These are phyloP conservation scores for Hartigia nigra DNA, from an alignment of 2,888 invertebrate species.

Conservation along the genomic window DNA sequence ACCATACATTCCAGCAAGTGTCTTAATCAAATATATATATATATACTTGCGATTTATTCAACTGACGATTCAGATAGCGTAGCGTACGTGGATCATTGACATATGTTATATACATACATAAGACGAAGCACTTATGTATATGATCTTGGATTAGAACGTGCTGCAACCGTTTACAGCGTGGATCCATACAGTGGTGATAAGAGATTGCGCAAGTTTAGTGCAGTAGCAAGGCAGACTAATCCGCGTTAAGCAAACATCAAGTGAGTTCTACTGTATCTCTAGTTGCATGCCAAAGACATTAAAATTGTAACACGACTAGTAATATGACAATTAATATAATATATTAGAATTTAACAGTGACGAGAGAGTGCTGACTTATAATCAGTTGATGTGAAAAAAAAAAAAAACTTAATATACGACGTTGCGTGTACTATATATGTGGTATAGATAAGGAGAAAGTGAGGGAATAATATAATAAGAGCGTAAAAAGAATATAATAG, in stretches of 20 bases:
- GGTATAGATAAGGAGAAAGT: not conserved
- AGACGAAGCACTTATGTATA: conserved; percentile 34
- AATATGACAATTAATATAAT: not conserved
- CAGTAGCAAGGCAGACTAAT: conserved; percentile 45
- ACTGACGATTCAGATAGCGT: not conserved
- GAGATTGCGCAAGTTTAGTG: conserved; percentile 49
- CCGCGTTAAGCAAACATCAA: conserved; percentile 18
- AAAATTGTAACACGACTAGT: not conserved
- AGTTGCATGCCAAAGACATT: not conserved
- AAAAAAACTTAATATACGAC: not conserved
- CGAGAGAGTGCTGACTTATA: not conserved
- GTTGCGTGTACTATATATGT: not conserved
- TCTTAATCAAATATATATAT: too few relatives aligned
- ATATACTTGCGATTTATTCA: too few relatives aligned
- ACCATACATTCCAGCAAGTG: not conserved
- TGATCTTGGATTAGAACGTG: conserved; percentile 48
- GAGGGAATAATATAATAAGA: not conserved
- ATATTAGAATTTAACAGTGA: not conserved
- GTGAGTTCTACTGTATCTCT: not conserved
- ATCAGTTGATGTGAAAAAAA: not conserved
- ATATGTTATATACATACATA: too few relatives aligned
- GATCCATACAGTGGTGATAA: conserved; percentile 45
- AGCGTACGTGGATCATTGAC: too few relatives aligned
- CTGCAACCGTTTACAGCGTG: conserved; percentile 53
- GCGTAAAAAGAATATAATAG: not conserved